phyloP scores from a whole-genome alignment of 2,797 vertebrate genomes.

The Notoglanidium macrostoma region DNA sequence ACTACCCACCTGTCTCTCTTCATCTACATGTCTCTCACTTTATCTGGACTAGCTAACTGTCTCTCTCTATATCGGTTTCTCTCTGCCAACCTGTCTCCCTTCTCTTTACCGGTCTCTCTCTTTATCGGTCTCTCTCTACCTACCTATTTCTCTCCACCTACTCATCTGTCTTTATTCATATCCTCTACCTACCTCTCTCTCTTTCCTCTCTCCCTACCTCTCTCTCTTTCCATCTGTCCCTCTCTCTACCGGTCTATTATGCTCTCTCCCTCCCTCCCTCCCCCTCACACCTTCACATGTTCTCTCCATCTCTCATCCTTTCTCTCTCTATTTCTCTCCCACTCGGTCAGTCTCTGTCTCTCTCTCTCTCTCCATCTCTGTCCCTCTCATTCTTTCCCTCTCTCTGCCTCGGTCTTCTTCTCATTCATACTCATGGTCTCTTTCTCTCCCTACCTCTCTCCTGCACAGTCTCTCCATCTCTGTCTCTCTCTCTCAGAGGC shows the following conservation, averaged over 20 bases:
- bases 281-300: not conserved
- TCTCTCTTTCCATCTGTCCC: not conserved
- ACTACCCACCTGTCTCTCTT: not conserved
- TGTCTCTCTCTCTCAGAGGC: not conserved
- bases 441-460: not conserved
- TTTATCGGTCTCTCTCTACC: not conserved
- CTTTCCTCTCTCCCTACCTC: not conserved
- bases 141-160: not conserved
- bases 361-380: not conserved
- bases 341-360: not conserved
- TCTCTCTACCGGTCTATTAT: too few species aligned
- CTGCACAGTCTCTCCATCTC: not conserved
- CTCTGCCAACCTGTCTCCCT: not conserved
- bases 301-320: not conserved
- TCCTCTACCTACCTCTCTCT: too few species aligned
- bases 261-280: not conserved
- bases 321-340: not conserved
- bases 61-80: not conserved
- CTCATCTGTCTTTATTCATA: too few species aligned
- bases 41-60: too few species aligned
- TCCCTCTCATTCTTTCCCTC: not conserved
- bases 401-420: not conserved
- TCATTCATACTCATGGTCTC: not conserved
- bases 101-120: rapidly evolving
- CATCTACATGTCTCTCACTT: not conserved